Conservation (phyloP, 2,797 vertebrate genomes). For the Pantherophis alleghaniensis region DNA sequence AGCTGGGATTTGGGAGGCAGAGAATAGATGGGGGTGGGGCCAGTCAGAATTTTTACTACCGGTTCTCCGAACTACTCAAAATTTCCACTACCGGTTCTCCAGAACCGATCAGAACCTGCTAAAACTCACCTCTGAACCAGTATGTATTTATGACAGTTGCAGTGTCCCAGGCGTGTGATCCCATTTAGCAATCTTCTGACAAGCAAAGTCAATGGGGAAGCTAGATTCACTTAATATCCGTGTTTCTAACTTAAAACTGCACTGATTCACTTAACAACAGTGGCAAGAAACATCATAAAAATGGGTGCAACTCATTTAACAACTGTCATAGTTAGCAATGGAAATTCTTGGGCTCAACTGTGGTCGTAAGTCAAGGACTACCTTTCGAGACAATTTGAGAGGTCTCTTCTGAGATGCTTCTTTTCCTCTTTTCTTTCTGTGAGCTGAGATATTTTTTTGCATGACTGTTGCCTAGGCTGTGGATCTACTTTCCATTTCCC, state of each 20-base stretch:
- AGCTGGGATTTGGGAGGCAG: no score
- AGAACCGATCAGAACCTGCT: no score
- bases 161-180: no score
- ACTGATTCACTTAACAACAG: background rate
- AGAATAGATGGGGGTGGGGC: no score
- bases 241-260: background rate
- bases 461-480: background rate
- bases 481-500: background rate
- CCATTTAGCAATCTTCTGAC: no score
- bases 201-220: background rate
- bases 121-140: no score
- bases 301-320: background rate
- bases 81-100: no score
- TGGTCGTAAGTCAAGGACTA: background rate
- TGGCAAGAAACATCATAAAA: background rate
- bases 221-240: background rate
- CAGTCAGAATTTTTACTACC: no score
- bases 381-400: background rate
- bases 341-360: background rate
- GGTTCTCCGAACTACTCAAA: no score
- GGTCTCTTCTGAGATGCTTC: background rate
- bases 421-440: background rate
- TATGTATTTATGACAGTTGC: no score
- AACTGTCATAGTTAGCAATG: background rate
- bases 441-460: background rate